Base-by-base conservation (phyloP, 1,140 invertebrate species). In the Nymphalis io region DNA sequence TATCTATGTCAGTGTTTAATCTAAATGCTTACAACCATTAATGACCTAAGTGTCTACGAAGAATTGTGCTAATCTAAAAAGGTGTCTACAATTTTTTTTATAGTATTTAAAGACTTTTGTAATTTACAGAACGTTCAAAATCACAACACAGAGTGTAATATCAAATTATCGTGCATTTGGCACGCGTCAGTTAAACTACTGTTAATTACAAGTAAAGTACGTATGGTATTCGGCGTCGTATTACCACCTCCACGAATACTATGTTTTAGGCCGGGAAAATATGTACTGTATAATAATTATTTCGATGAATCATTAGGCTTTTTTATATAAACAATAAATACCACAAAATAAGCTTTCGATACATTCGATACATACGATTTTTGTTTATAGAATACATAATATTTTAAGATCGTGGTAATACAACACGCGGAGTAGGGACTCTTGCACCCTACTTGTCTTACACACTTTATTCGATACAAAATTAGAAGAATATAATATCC, bases 131-230 rank as follows among this genome's bases (percentile, higher is more conserved):
- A 89, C 85, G 79, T 88, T 89, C 85, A 90, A 90, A 90, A 90
- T 91, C 89, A 91, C 89, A 91, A 91, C 89, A 91, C 89, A 91
- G 89, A 91, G 89, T 91, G 89, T 90, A 90, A 89, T 90, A 88
- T 90, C 86, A 88, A 81, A 90, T 88, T 88, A 84, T 83, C 87
- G 88, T 88, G 88, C 87, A 71, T 78, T 81, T 79, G 84, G 87
- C 88, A 88, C 88, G 85, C 73, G 71, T 83, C 73, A 70, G 72
- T 80, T 84, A 83, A 83, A 72, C 85, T 89, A 89, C 82, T 73
- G 68, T 78, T 87, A 88, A 75, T 81, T 88, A 88, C 79, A 87
- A 80, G 75, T 81, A 79, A 76, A 82, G 73, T 90, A 86, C 83
- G 82, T 88, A 85, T 87, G 79, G 79, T 60, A 51, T 33, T 59